Base-by-base conservation (phyloP, 2,113 vertebrate genomes). In the human region DNA sequence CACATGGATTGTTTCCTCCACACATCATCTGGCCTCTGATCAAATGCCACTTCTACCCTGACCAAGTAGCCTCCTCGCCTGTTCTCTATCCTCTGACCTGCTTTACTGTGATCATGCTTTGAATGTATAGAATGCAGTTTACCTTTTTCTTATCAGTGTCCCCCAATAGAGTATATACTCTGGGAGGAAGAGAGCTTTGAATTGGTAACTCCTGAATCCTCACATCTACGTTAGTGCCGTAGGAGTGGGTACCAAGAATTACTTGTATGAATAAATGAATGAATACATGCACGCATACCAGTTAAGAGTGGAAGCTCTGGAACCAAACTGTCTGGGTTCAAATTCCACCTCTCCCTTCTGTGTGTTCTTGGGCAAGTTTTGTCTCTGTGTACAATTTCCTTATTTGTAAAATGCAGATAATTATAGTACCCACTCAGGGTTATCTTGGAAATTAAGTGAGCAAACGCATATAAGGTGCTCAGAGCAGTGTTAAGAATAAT, bases 371-470 rank as follows among this genome's bases (percentile, higher is more conserved):
- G 32, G 43, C 20, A 94, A 66, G 11, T 72, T 82, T 50, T 32
- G 73, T 70, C 48, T 81, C 23, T 89, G 27, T 22, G 30, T 50
- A 57, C 14, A 59, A 22, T 75, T 48, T 84, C 23, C 20, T 93
- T 45, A 84, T 59, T 52, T 92, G 80, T 92, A 81, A 83, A 78
- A 70, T 8, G 35, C 8, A 14, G 25, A 73, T 79, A 70, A 40
- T 52, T 68, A 89, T 18, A 43, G 68, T 6, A 59, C 4, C 14
- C 7, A 8, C 32, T 61, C 43, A 70, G 40, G 30, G 11, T 73
- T 91, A 79, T 43, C 83, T 87, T 66, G 13, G 55, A 79, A 89
- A 82, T 35, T 59, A 59, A 85, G 30, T 85, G 50, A 94, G 13
- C n/a, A 76, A 91, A 85, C 13, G 75, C 16, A 90, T 10, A 23